Evolutionary conservation across 2,888 invertebrate species (phyloP).

Genomic region (Copidosoma aretas): DNA sequence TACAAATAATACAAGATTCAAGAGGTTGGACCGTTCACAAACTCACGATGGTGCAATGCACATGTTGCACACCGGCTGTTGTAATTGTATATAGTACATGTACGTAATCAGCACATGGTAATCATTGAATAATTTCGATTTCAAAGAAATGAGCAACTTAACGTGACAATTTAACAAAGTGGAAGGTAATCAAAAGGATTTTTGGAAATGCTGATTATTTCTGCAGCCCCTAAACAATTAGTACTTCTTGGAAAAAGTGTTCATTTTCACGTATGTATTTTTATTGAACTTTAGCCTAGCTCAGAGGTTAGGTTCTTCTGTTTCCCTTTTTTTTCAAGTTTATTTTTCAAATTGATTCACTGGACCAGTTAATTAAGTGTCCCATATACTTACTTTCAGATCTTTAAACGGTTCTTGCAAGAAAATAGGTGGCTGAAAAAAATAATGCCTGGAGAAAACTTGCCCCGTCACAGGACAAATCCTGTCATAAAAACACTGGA

Average conservation of each 20-base stretch:
- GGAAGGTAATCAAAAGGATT: no score
- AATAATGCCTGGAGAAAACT: constrained; percentile 37
- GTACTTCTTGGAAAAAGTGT: constrained; percentile 10
- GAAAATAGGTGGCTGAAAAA: constrained; percentile 28
- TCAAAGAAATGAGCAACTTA: no score
- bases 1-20: no score
- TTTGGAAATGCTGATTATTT: not conserved
- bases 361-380: not conserved
- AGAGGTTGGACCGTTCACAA: no score
- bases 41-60: no score
- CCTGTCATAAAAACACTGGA: constrained; percentile 77
- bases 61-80: no score
- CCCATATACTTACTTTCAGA: constrained; percentile 15
- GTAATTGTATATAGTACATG: no score
- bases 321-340: constrained; percentile 1
- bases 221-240: constrained; percentile 10
- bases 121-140: no score
- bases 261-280: constrained; percentile 25
- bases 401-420: constrained; percentile 15
- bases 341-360: not conserved
- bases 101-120: no score
- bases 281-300: constrained; percentile 2
- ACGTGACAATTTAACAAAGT: no score
- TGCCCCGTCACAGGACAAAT: constrained; percentile 65
- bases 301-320: constrained; percentile 19